These are phyloP conservation scores for Caenorhabditis uteleia DNA, from an alignment of 2,888 invertebrate species.

Conservation along the genomic window DNA sequence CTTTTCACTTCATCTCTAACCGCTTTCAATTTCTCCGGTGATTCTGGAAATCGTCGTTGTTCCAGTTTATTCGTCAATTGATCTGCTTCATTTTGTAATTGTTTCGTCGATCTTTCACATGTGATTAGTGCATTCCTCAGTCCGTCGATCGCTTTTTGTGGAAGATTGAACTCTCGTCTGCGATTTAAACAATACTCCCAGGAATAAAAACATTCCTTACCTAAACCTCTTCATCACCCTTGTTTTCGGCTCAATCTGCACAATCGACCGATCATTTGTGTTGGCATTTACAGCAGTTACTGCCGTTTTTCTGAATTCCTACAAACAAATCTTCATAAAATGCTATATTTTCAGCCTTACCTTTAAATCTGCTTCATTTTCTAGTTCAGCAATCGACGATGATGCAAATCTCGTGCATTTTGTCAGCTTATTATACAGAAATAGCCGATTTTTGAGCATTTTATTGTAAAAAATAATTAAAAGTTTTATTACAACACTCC, in stretches of 20 bases:
- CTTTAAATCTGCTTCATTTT: no score
- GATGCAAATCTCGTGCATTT: no score
- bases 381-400: no score
- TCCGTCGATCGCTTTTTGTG: conserved; percentile 44
- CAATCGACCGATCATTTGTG: conserved; percentile 48
- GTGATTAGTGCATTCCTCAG: conserved; percentile 39
- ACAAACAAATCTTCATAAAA: not conserved
- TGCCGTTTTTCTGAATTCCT: conserved; percentile 15
- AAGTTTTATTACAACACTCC: no score
- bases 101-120: conserved; percentile 51
- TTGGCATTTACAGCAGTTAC: conserved; percentile 47
- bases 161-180: conserved; percentile 43
- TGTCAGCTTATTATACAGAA: no score
- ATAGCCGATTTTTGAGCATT: no score
- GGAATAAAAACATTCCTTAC: conserved; percentile 2
- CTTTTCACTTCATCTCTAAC: conserved; percentile 50
- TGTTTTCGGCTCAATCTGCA: conserved; percentile 30
- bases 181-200: conserved; percentile 3
- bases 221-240: conserved; percentile 10
- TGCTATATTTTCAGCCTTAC: no score
- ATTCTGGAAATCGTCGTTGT: conserved; percentile 59
- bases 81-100: conserved; percentile 66
- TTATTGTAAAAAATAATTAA: no score
- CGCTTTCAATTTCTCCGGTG: conserved; percentile 47
- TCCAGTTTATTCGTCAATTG: conserved; percentile 49